These are phyloP conservation scores for Myodes glareolus DNA, from an alignment of 2,113 vertebrate species.

Conservation along the genomic window DNA sequence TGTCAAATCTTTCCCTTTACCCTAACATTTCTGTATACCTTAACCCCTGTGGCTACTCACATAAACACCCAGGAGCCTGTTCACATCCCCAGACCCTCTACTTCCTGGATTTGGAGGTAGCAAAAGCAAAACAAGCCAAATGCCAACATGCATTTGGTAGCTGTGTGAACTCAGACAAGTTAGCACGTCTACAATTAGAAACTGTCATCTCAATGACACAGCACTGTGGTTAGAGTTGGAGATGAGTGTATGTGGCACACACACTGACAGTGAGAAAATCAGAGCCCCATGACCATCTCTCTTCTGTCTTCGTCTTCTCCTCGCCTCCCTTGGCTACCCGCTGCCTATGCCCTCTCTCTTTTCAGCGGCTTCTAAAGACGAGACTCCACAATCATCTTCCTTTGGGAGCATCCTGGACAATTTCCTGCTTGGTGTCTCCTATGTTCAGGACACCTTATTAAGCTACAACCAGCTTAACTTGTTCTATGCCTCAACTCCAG, in stretches of 20 bases:
- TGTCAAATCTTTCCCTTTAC: background rate
- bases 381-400: background rate
- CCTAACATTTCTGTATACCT: background rate
- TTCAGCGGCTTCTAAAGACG: background rate
- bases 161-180: background rate
- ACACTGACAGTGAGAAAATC: background rate
- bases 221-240: background rate
- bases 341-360: background rate
- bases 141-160: background rate
- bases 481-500: background rate
- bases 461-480: background rate
- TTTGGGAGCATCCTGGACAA: background rate
- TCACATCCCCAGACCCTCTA: background rate
- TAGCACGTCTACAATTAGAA: background rate
- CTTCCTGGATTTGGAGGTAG: background rate
- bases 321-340: background rate
- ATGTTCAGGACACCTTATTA: background rate
- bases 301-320: background rate
- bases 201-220: background rate
- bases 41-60: background rate
- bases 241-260: background rate
- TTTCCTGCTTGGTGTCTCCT: background rate
- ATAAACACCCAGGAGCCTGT: background rate
- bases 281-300: background rate
- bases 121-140: background rate